Evolutionary conservation across 2,797 vertebrate genomes (phyloP).

Genomic region (Mastacembelus armatus): DNA sequence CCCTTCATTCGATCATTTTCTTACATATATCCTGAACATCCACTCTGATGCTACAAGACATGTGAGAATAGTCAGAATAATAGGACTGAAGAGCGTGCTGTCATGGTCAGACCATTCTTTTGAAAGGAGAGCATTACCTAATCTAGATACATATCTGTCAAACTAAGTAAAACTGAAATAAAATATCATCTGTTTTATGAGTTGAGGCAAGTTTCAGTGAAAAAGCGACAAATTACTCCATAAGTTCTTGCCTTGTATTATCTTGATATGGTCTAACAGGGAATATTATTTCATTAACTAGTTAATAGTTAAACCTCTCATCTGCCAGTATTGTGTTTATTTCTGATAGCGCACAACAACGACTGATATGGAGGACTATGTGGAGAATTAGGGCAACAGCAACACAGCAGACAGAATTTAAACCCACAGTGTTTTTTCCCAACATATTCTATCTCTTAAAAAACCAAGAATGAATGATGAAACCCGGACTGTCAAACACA

Average conservation of each 20-base stretch:
- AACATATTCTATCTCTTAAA: conserved; percentile 47
- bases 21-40: too few species aligned
- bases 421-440: conserved; percentile 57
- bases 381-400: conserved; percentile 65
- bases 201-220: too few species aligned
- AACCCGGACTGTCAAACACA: conserved; percentile 66
- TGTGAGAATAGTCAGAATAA: too few species aligned
- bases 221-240: not conserved
- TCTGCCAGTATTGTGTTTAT: not conserved
- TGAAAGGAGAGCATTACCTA: not conserved
- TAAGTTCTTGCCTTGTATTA: not conserved
- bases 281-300: not conserved
- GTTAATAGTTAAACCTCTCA: not conserved
- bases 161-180: not conserved
- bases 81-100: not conserved
- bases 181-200: too few species aligned
- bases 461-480: conserved; percentile 67
- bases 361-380: conserved; percentile 15
- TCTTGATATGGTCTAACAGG: not conserved
- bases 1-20: too few species aligned
- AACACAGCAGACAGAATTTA: conserved; percentile 44
- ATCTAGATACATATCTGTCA: not conserved
- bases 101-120: not conserved
- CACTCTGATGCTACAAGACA: too few species aligned
- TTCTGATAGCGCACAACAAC: conserved; percentile 4